These are phyloP conservation scores for Perca flavescens DNA, from an alignment of 2,113 vertebrate species.

Conservation along the genomic window DNA sequence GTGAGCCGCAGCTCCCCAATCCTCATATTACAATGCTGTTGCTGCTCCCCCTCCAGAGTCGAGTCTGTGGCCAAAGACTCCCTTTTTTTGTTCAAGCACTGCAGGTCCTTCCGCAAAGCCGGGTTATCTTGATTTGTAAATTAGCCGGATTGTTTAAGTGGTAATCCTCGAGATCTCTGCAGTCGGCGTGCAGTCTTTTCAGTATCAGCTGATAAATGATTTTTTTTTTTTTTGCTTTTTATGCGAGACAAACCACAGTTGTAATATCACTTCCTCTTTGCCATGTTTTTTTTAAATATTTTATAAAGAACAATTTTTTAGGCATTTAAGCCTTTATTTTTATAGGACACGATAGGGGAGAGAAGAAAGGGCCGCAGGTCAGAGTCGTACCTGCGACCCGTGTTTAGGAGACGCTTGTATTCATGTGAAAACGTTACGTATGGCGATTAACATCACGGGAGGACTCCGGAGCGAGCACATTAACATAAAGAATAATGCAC, in stretches of 20 bases:
- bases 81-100: slow-evolving; percentile 27
- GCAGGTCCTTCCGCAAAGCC: slow-evolving; percentile 54
- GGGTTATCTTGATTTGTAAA: slow-evolving; percentile 69
- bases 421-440: slow-evolving; percentile 35
- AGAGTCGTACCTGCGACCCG: no score
- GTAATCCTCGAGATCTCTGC: slow-evolving; percentile 45
- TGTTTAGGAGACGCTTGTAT: not conserved
- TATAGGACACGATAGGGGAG: no score
- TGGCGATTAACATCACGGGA: slow-evolving; percentile 35
- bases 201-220: no score
- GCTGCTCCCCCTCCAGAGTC: slow-evolving; percentile 47
- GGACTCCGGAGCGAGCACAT: slow-evolving; percentile 44
- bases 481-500: slow-evolving; percentile 70
- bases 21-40: slow-evolving; percentile 83
- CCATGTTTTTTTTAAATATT: no score
- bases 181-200: slow-evolving; percentile 22
- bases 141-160: slow-evolving; percentile 53
- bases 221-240: no score
- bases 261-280: not conserved
- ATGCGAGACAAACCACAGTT: not conserved
- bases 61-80: slow-evolving; percentile 49
- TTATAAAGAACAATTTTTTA: no score
- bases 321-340: no score
- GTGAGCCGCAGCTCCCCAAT: slow-evolving; percentile 69
- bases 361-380: no score